Percentiles rank a stretch among this genome's conserved stretches.
Conservation (phyloP, 2,113 vertebrate species). For the Tympanuchus pallidicinctus region DNA sequence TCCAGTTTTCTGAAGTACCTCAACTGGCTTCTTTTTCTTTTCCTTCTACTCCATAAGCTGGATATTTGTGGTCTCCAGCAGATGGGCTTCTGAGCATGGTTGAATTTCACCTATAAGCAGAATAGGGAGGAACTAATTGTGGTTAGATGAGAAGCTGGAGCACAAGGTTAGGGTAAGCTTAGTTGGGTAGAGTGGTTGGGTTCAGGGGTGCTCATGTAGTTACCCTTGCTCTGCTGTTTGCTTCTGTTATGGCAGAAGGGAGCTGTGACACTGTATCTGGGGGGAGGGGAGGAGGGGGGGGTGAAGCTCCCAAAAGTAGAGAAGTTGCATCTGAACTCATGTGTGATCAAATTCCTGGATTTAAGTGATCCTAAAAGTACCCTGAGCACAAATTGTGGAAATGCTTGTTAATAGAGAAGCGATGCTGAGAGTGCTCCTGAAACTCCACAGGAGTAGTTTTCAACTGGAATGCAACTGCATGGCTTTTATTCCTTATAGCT, state of each 20-base stretch:
- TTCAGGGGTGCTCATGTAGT: background rate
- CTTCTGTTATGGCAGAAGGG: background rate
- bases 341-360: background rate
- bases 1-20: background rate
- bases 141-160: background rate
- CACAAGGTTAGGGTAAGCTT: background rate
- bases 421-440: background rate
- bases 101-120: background rate
- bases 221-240: background rate
- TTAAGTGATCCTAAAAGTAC: background rate
- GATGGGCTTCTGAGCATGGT: background rate
- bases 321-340: background rate
- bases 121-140: background rate
- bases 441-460: background rate
- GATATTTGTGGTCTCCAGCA: background rate
- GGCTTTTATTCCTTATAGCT: background rate
- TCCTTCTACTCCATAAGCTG: background rate
- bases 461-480: background rate
- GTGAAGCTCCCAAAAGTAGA: background rate
- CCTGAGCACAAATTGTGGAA: background rate
- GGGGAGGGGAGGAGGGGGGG: background rate
- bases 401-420: background rate
- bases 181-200: background rate
- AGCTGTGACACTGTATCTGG: background rate
- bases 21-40: background rate